Conservation (phyloP, 2,113 vertebrate species). For the Caracal caracal region DNA sequence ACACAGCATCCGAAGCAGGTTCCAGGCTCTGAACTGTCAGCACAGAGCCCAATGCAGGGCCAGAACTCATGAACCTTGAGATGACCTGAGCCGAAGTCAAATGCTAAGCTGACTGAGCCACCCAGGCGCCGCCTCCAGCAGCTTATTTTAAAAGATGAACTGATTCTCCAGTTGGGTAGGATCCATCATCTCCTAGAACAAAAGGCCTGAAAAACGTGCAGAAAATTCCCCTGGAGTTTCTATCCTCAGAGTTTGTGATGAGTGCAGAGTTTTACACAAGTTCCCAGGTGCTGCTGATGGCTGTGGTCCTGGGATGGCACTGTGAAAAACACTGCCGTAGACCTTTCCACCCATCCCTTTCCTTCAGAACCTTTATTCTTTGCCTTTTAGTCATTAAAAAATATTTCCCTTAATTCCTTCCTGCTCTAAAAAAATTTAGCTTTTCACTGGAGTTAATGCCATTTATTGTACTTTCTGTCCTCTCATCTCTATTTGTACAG, state of each 20-base stretch:
- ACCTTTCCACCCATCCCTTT: neutral
- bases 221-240: neutral
- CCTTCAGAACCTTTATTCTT: neutral
- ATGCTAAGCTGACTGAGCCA: no score
- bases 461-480: neutral
- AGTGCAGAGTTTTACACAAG: neutral
- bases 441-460: neutral
- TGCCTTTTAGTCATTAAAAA: neutral
- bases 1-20: no score
- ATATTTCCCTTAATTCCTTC: neutral
- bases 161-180: neutral
- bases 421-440: neutral
- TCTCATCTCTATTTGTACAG: neutral
- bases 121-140: no score
- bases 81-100: no score
- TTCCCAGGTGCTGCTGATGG: neutral
- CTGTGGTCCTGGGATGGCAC: neutral
- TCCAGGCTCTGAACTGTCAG: no score
- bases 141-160: conserved; percentile 5
- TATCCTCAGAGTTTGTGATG: neutral
- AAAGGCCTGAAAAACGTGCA: neutral
- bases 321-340: neutral
- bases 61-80: no score
- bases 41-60: no score
- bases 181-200: neutral